Percentiles rank a stretch among this genome's conserved stretches.
These are phyloP conservation scores for Drosophila ficusphila DNA, from an alignment of 1,140 invertebrate genomes.

Conservation along the genomic window DNA sequence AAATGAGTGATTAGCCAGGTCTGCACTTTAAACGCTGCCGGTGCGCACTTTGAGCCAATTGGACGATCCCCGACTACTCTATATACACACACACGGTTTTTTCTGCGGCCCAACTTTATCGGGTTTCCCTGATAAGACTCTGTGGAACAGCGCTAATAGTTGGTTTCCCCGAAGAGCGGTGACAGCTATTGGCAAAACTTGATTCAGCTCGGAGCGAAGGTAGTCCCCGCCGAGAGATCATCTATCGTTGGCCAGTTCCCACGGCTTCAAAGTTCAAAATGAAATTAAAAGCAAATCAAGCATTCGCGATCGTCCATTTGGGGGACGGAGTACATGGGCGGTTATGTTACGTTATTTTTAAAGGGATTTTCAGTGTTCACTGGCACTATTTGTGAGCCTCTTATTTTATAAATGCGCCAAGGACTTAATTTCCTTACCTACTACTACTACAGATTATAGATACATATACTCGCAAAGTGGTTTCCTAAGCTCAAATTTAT, in stretches of 20 bases:
- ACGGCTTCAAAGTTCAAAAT: not conserved
- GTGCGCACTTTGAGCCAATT: conserved; percentile 63
- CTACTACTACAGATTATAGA: too few relatives aligned
- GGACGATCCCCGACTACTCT: conserved; percentile 5
- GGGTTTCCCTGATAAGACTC: conserved; percentile 11
- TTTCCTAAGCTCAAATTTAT: too few relatives aligned
- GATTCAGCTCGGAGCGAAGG: not conserved
- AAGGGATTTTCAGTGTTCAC: not conserved
- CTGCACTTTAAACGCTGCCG: conserved; percentile 56
- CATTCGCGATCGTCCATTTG: not conserved
- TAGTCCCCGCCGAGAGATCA: not conserved
- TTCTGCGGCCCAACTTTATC: conserved; percentile 8
- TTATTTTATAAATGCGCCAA: too few relatives aligned
- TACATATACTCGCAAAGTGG: too few relatives aligned
- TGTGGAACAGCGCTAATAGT: not conserved
- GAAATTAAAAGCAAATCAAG: conserved; percentile 2
- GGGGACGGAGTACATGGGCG: not conserved
- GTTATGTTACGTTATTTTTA: too few relatives aligned
- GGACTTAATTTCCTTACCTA: too few relatives aligned
- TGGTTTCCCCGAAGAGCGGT: not conserved
- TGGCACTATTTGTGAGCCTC: too few relatives aligned
- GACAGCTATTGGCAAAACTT: not conserved
- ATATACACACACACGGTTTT: not conserved
- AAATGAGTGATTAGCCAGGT: conserved; percentile 43
- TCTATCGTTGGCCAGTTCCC: not conserved